Evolutionary conservation across 1,140 invertebrate species (phyloP), one percentile per base, ranked within the genome.

Genomic region (Neotoxoptera formosana): DNA sequence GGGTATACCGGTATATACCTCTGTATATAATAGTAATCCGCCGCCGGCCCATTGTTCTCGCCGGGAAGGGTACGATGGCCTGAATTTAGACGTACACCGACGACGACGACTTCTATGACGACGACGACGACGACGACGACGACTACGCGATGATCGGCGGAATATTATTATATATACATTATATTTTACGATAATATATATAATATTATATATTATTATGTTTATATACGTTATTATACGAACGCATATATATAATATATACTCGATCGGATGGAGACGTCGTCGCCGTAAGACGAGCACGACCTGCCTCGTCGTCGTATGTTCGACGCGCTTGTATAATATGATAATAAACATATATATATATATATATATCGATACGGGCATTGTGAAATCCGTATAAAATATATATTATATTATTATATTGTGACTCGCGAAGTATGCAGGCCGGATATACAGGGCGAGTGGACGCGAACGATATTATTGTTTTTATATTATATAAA

Each of bases 61-160:
- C 30, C 60, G 30, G 60, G 6, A 45, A 48, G 60, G 90, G 67
- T 91, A 91, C 91, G 91, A 53, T 56, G 91, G 76, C 81, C 91
- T 93, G 91, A 53, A 93, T 93, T 93, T 93, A 93, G 91, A 93
- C 91, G 91, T 81, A 30, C 36, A 17, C 9, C 83, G 83, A 84
- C 36, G 41, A 90, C 56, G 56, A 91, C 90, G 25, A 67, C 60
- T 11, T 30, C 60, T 2, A 67, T 30, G 11, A 91, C 90, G 30
- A 76, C 76, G 90, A 67, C 90, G 6, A 81, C 90, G 60, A 30
- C 21, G 25, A 41, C 81, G 36, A 84, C 83, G 41, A 91, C 60
- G 90, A 76, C 60, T n/a, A 14, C 30, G 60, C 91, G 91, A 34
- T n/a, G 76, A 86, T 81, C 48, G 91, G 47, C 91, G 76, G 91